Percentiles rank a stretch among this genome's conserved stretches.
These are phyloP conservation scores for Cephus runcator DNA, from an alignment of 2,888 invertebrate genomes.

Conservation along the genomic window DNA sequence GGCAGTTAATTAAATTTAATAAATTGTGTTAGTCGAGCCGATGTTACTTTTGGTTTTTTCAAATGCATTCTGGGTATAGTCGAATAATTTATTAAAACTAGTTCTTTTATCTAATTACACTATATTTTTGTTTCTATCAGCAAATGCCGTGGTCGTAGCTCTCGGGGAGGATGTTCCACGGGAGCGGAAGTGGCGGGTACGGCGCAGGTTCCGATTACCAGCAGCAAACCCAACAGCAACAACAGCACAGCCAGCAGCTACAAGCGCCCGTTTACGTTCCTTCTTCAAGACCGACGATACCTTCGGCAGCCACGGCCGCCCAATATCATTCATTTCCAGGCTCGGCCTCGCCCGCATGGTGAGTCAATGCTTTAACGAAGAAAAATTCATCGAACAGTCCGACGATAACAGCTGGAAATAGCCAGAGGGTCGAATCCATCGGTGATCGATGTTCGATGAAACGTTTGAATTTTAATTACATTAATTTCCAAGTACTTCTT, in stretches of 20 bases:
- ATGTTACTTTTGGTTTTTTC: too few species aligned
- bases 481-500: background rate
- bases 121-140: slow-evolving; percentile 26
- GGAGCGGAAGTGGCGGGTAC: slow-evolving; percentile 62
- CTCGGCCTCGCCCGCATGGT: slow-evolving; percentile 62
- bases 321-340: slow-evolving; percentile 63
- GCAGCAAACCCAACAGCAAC: slow-evolving; percentile 53
- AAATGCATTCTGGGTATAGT: too few species aligned
- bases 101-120: background rate
- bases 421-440: background rate
- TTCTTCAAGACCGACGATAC: slow-evolving; percentile 70
- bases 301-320: slow-evolving; percentile 68
- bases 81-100: background rate
- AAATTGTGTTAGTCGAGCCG: too few species aligned
- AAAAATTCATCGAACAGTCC: background rate
- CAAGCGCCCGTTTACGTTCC: slow-evolving; percentile 77
- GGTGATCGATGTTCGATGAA: background rate
- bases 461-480: background rate
- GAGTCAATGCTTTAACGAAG: slow-evolving; percentile 12
- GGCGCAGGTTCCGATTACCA: slow-evolving; percentile 62
- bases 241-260: slow-evolving; percentile 59
- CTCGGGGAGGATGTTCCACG: slow-evolving; percentile 62
- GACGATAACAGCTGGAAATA: background rate
- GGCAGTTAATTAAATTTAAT: background rate
- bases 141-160: slow-evolving; percentile 44